Evolutionary conservation across 2,113 vertebrate genomes (phyloP).

Genomic region (Strix aluco): DNA sequence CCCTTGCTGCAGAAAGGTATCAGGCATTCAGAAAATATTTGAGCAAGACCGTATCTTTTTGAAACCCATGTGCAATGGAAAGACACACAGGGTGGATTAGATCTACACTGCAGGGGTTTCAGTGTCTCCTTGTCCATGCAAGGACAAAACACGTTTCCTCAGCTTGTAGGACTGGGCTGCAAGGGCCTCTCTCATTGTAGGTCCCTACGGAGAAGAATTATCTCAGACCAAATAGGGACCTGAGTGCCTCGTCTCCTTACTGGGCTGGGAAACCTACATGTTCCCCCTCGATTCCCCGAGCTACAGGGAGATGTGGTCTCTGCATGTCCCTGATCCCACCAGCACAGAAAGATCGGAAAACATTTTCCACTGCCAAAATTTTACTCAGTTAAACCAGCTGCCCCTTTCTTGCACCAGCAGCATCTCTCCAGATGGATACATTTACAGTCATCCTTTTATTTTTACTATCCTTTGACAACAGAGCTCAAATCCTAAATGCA

Average conservation of each 20-base stretch:
- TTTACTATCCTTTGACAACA: background rate
- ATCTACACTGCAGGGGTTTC: background rate
- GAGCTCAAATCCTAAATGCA: background rate
- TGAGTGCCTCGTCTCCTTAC: background rate
- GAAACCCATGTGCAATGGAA: background rate
- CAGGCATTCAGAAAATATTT: background rate
- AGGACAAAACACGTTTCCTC: background rate
- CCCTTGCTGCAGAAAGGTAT: background rate
- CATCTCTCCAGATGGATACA: background rate
- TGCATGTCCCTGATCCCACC: background rate
- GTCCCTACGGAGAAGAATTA: background rate
- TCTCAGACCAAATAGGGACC: rapidly evolving
- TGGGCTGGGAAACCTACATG: background rate
- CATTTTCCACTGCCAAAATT: background rate
- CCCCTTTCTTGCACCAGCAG: background rate
- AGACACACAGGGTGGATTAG: background rate
- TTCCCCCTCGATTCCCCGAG: background rate
- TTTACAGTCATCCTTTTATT: background rate
- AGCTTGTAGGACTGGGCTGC: background rate
- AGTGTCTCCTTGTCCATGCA: background rate
- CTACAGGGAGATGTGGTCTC: background rate
- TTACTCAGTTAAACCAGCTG: background rate
- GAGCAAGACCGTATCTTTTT: background rate
- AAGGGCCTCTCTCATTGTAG: background rate
- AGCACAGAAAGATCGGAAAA: background rate